Base-by-base conservation (phyloP, 2,113 vertebrate species). In the Anthoscopus minutus region DNA sequence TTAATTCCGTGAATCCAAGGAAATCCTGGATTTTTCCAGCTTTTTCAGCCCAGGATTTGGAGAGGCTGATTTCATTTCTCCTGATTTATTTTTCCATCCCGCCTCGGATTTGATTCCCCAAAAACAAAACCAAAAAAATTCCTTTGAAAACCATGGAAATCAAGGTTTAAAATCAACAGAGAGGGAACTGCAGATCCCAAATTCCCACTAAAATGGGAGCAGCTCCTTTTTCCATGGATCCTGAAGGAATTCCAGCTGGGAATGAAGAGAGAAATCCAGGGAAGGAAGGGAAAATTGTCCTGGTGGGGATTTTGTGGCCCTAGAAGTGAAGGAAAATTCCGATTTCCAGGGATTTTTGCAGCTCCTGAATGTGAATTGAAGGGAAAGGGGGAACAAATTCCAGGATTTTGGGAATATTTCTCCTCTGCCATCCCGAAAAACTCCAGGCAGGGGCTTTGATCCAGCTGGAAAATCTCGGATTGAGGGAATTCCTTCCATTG, bases 21-120 rank as follows among this genome's bases (percentile, higher is more conserved):
- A 42, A 42, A 42, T 48, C 22, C 24, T 24, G 47, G 22, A n/a
- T 14, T 58, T 60, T 37, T 18, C 23, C 15, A 8, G 23, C 15
- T 21, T 16, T 45, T 57, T 42, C 6, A 31, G 21, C 7, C 1
- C 6, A 7, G 17, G 23, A 0, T 19, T 57, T 2, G 1, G 1
- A 6, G 8, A 33, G 27, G 7, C 13, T 1, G 22, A 40, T 47
- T 44, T 23, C 9, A 21, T 48, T 69, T 69, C 16, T 61, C 24
- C 35, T 8, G 7, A 3, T 35, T 35, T 18, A 5, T 3, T 60
- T 27, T 61, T 13, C 58, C 37, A 27, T 15, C 38, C 35, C 17
- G 15, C 23, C 11, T 28, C 4, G 5, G 18, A 4, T 30, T 38
- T 51, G 16, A 51, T 38, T 40, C 20, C 27, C 13, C n/a, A n/a